These are phyloP conservation scores for Physocephala rufipes DNA, from an alignment of 2,888 invertebrate species.

Conservation along the genomic window DNA sequence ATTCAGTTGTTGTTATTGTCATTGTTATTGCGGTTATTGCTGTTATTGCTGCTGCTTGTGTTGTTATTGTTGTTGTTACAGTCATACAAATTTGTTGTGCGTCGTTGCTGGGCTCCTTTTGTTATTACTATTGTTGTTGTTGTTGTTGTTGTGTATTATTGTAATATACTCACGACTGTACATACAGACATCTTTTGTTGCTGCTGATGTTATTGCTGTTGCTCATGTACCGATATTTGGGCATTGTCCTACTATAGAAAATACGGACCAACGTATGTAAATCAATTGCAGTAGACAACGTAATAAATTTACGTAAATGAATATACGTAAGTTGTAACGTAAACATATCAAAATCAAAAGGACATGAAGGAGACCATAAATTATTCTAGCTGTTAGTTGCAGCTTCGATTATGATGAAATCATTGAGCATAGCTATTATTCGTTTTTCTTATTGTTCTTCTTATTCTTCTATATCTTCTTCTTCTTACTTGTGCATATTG, in stretches of 20 bases:
- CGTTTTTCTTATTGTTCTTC: neutral
- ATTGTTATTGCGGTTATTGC: too few relatives aligned
- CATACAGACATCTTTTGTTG: neutral
- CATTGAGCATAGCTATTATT: neutral
- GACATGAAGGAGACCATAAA: slow-evolving; percentile 24
- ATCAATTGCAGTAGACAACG: slow-evolving; percentile 28
- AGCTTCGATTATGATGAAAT: neutral
- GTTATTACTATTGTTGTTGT: neutral
- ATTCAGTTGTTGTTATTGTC: too few relatives aligned
- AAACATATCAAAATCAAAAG: slow-evolving; percentile 11
- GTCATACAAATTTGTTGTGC: neutral
- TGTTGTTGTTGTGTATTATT: neutral
- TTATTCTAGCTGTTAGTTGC: slow-evolving; percentile 27
- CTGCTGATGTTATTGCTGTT: neutral
- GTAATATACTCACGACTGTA: neutral
- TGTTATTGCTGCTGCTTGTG: neutral
- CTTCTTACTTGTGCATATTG: neutral
- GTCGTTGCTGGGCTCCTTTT: neutral
- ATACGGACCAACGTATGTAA: slow-evolving; percentile 9
- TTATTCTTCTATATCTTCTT: neutral
- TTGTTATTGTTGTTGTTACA: slow-evolving; percentile 8
- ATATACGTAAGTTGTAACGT: slow-evolving; percentile 25
- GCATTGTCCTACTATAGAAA: neutral
- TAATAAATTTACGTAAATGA: slow-evolving; percentile 21
- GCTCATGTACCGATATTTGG: neutral